A percentile compares a stretch with the other conserved stretches of the same genome.
These are phyloP conservation scores for Apomyelois bistriatella DNA, from an alignment of 2,888 invertebrate species.

Conservation along the genomic window DNA sequence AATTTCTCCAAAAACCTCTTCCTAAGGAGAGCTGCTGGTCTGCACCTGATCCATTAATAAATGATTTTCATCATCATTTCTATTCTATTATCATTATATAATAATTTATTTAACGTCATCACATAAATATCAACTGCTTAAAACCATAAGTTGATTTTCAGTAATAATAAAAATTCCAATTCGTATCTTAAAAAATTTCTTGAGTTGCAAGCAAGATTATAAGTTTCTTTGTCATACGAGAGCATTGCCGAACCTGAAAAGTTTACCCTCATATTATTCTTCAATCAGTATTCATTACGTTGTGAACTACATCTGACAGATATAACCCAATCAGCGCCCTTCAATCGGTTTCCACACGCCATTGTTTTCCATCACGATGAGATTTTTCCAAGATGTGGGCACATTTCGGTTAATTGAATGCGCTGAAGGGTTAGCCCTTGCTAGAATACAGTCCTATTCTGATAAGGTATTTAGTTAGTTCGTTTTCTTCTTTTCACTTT, in stretches of 20 bases:
- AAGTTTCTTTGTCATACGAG: background rate
- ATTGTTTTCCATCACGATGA: conserved; percentile 39
- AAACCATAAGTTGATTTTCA: too few relatives aligned
- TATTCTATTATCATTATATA: too few relatives aligned
- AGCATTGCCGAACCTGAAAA: background rate
- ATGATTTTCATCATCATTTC: too few relatives aligned
- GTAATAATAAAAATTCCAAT: too few relatives aligned
- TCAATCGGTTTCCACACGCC: background rate
- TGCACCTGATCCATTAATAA: too few relatives aligned
- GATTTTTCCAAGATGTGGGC: conserved; percentile 47
- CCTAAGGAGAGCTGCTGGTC: too few relatives aligned
- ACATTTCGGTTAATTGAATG: conserved; percentile 52
- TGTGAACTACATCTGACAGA: conserved; percentile 1
- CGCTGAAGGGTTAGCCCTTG: conserved; percentile 48
- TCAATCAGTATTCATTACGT: conserved; percentile 1
- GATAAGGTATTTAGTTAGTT: too few relatives aligned
- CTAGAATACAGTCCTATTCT: conserved; percentile 33
- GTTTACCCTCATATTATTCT: background rate
- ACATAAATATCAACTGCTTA: too few relatives aligned
- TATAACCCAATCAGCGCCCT: conserved; percentile 9
- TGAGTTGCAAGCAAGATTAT: too few relatives aligned
- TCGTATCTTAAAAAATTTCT: too few relatives aligned
- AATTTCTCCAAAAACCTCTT: too few relatives aligned
- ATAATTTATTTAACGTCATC: too few relatives aligned
- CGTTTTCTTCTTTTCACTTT: background rate